phyloP scores from a whole-genome alignment of 2,888 invertebrate species.

The Agrotis segetum region DNA sequence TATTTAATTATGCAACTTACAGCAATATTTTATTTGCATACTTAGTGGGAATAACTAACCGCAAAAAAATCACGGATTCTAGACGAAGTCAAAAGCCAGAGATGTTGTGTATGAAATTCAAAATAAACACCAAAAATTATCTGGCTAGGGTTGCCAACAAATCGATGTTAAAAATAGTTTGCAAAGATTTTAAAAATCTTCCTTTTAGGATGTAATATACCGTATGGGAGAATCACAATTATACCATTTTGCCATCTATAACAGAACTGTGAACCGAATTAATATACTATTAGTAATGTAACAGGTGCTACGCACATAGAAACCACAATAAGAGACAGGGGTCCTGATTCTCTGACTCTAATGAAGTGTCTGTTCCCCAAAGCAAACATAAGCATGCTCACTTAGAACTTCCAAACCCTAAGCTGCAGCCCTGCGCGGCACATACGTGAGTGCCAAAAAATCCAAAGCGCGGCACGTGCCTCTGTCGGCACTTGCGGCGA shows the following conservation, averaged over 20 bases:
- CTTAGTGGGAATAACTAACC: constrained; percentile 42
- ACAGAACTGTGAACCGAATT: too few relatives aligned
- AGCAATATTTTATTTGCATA: constrained; percentile 31
- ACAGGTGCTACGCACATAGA: neutral
- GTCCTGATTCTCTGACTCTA: neutral
- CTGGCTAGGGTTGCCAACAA: constrained; percentile 49
- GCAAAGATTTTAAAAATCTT: too few relatives aligned
- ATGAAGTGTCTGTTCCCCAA: constrained; percentile 18
- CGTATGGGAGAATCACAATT: neutral
- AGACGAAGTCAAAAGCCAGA: constrained; percentile 43
- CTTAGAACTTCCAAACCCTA: constrained; percentile 28
- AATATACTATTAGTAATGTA: neutral
- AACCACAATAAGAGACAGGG: neutral
- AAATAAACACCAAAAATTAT: constrained; percentile 57
- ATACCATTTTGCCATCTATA: too few relatives aligned
- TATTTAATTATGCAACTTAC: neutral
- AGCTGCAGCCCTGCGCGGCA: constrained; percentile 45
- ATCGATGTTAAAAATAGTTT: neutral
- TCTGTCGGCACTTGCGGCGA: constrained; percentile 63
- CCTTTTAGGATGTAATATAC: neutral
- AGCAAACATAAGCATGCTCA: constrained; percentile 24
- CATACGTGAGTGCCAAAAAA: constrained; percentile 68
- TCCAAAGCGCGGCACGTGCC: constrained; percentile 68
- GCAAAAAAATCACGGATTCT: constrained; percentile 50
- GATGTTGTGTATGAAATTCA: constrained; percentile 51